Conservation (phyloP, 1,140 invertebrate species). For the Bursaphelenchus mucronatus region DNA sequence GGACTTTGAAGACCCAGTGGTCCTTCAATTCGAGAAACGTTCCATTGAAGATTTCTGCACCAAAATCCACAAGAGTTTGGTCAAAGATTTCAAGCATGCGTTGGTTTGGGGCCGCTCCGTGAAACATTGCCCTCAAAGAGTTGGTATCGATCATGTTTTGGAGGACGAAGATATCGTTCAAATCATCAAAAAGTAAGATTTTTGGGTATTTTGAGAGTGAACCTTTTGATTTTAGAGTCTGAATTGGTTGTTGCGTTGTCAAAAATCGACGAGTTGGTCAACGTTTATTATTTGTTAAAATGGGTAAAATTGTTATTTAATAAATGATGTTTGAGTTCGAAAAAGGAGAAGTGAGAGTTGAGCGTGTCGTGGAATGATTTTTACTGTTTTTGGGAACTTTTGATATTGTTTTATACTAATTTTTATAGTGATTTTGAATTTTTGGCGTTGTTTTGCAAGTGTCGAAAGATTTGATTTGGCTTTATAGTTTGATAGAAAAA, state of each 20-base stretch:
- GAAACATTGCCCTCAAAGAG: constrained; percentile 97
- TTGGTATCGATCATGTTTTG: constrained; percentile 92
- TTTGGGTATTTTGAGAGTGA: constrained; percentile 1
- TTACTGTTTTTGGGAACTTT: too few relatives aligned
- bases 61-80: constrained; percentile 91
- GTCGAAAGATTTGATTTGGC: too few relatives aligned
- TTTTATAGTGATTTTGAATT: too few relatives aligned
- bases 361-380: too few relatives aligned
- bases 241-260: neutral
- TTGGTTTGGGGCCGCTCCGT: constrained; percentile 98
- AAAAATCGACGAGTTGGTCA: too few relatives aligned
- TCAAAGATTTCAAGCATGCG: constrained; percentile 98
- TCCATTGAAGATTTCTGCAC: constrained; percentile 97
- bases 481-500: too few relatives aligned
- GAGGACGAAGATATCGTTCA: constrained; percentile 98
- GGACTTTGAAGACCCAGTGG: constrained; percentile 92
- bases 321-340: too few relatives aligned
- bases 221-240: constrained; percentile 10
- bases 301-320: too few relatives aligned
- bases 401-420: too few relatives aligned
- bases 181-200: constrained; percentile 67
- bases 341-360: too few relatives aligned
- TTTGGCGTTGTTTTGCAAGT: too few relatives aligned
- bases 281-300: too few relatives aligned
- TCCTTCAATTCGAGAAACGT: constrained; percentile 78